phyloP scores from a whole-genome alignment of 2,888 invertebrate species.

The Omphaloscelis lunosa region DNA sequence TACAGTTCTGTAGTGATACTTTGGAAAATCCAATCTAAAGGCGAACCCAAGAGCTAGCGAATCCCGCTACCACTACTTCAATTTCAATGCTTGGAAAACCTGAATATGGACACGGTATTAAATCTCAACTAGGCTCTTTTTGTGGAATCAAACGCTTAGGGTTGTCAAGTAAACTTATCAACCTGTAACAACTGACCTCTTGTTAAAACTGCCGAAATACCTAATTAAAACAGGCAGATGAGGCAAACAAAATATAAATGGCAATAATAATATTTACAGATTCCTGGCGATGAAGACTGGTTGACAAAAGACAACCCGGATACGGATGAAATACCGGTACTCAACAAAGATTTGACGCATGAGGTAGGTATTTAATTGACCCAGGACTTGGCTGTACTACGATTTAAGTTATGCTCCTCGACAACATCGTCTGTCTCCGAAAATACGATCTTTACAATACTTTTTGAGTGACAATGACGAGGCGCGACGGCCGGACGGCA shows the following conservation, averaged over 20 bases:
- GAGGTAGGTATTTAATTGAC: constrained; percentile 54
- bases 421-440: too few relatives aligned
- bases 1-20: not conserved
- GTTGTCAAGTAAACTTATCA: not conserved
- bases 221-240: not conserved
- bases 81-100: not conserved
- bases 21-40: not conserved
- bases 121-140: not conserved
- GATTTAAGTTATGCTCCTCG: not conserved
- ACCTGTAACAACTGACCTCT: not conserved
- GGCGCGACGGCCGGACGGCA: not conserved
- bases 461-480: not conserved
- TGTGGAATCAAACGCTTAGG: not conserved
- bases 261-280: constrained; percentile 50
- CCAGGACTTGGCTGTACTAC: not conserved
- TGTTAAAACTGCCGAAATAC: not conserved
- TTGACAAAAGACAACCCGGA: constrained; percentile 48
- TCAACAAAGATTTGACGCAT: constrained; percentile 70
- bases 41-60: not conserved
- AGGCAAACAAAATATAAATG: not conserved
- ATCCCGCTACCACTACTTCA: not conserved
- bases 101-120: not conserved
- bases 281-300: constrained; percentile 69
- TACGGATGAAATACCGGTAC: constrained; percentile 52
- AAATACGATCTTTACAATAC: not conserved